Conservation (phyloP, 2,113 vertebrate genomes). For the Lota lota region DNA sequence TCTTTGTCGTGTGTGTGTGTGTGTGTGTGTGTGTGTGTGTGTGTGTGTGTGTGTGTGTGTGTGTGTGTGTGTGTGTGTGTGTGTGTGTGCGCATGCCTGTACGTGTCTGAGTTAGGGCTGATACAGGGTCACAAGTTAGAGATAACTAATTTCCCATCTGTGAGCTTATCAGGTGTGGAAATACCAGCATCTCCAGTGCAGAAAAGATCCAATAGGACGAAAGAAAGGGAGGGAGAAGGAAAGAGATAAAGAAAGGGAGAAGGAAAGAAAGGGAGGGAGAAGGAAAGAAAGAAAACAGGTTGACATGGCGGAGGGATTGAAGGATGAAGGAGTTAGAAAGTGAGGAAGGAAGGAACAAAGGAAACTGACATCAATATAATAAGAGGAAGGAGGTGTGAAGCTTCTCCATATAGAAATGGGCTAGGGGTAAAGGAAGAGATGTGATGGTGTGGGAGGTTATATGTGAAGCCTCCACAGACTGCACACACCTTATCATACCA, state of each 20-base stretch:
- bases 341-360: background rate
- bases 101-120: background rate
- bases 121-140: too few species aligned
- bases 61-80: conserved; percentile 1
- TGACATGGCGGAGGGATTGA: background rate
- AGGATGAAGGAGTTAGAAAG: background rate
- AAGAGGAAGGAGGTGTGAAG: too few species aligned
- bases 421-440: too few species aligned
- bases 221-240: too few species aligned
- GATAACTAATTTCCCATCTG: too few species aligned
- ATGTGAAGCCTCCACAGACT: too few species aligned
- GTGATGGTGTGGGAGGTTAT: too few species aligned
- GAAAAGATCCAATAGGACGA: background rate
- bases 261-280: background rate
- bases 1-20: background rate
- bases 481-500: too few species aligned
- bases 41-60: conserved; percentile 1
- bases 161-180: too few species aligned
- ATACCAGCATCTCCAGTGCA: too few species aligned
- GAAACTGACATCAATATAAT: too few species aligned
- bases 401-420: too few species aligned
- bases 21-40: conserved; percentile 10
- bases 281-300: background rate
- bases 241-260: background rate
- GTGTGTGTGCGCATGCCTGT: background rate